A percentile compares a stretch with the other conserved stretches of the same genome.
Evolutionary conservation across 2,113 vertebrate species (phyloP).

Genomic region (Turdus rufiventris): DNA sequence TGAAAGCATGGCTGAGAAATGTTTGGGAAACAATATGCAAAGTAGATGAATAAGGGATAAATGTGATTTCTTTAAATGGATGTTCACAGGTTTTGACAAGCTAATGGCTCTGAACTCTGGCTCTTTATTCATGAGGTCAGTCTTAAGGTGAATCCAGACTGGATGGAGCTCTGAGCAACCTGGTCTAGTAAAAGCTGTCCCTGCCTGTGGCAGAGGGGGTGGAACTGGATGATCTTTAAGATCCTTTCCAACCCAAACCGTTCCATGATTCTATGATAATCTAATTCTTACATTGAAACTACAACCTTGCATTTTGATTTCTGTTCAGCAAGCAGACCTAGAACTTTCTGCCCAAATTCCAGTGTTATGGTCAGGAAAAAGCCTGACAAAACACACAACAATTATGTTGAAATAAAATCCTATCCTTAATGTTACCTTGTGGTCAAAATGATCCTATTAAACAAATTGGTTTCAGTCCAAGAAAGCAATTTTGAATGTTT

Average conservation of each 20-base stretch:
- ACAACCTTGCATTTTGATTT: not conserved
- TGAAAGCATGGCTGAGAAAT: not conserved
- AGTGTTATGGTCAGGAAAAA: not conserved
- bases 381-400: not conserved
- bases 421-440: fast-evolving
- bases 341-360: not conserved
- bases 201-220: not conserved
- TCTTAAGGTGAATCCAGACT: not conserved
- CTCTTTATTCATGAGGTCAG: not conserved
- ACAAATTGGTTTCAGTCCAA: not conserved
- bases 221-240: not conserved
- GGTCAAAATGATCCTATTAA: not conserved
- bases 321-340: not conserved
- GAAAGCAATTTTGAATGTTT: not conserved
- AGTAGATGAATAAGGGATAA: not conserved
- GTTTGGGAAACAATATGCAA: not conserved
- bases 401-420: not conserved
- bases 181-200: not conserved
- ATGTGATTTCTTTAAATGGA: not conserved
- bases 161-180: not conserved
- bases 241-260: not conserved
- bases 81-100: not conserved
- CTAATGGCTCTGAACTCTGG: not conserved
- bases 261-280: not conserved
- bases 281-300: not conserved